Conservation (phyloP, 2,888 invertebrate species). For the Chalcosyrphus nemorum region DNA sequence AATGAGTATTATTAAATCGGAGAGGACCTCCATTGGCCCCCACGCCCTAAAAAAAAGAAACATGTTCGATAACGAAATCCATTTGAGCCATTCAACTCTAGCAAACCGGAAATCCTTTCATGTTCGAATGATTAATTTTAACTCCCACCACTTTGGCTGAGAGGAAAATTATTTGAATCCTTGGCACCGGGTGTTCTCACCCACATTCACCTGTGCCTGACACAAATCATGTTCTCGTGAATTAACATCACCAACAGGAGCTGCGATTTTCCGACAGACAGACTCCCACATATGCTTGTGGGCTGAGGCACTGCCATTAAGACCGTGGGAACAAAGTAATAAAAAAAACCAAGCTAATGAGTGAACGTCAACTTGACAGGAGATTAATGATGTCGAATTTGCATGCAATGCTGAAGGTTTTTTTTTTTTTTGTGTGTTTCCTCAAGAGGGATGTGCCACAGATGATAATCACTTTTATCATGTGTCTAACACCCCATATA, state of each 20-base stretch:
- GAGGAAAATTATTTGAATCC: constrained; percentile 4
- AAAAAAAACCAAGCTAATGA: constrained; percentile 36
- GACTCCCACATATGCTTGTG: not conserved
- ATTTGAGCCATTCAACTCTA: constrained; percentile 37
- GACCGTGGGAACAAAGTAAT: constrained; percentile 14
- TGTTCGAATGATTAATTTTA: constrained; percentile 41
- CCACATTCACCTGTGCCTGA: not conserved
- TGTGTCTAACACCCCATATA: not conserved
- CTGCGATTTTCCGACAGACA: constrained; percentile 4
- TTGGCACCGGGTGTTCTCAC: not conserved
- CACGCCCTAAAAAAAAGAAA: too few relatives aligned
- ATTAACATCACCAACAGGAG: constrained; percentile 6
- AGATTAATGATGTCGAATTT: constrained; percentile 56
- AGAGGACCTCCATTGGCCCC: not conserved
- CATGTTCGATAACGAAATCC: constrained; percentile 38
- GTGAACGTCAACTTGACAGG: constrained; percentile 42
- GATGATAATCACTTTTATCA: constrained; percentile 19
- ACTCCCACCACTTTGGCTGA: not conserved
- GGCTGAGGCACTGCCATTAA: not conserved
- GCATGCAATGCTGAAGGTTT: constrained; percentile 23
- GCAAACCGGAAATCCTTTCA: constrained; percentile 56
- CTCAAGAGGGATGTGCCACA: not conserved
- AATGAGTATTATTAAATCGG: not conserved
- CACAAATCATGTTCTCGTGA: constrained; percentile 29
- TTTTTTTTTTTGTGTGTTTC: constrained; percentile 15